Evolutionary conservation across 2,888 invertebrate genomes (phyloP).

Genomic region (Standfussiana lucernea): DNA sequence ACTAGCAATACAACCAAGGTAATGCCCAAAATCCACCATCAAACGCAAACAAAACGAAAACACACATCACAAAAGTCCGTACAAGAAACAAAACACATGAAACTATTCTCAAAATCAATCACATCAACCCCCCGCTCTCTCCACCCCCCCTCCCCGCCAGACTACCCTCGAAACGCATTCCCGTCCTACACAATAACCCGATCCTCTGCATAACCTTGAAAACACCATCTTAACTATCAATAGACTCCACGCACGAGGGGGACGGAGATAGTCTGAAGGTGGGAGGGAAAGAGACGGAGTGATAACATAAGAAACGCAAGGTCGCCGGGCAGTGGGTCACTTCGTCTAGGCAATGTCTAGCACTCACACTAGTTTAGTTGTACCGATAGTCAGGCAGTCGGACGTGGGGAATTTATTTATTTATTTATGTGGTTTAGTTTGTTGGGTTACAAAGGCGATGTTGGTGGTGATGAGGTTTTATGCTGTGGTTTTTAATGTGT

Average conservation of each 20-base stretch:
- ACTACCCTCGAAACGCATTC: constrained; percentile 54
- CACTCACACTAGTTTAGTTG: constrained; percentile 82
- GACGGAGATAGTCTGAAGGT: constrained; percentile 67
- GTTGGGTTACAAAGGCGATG: no score
- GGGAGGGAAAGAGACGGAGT: constrained; percentile 78
- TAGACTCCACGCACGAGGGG: constrained; percentile 81
- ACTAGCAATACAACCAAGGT: not conserved
- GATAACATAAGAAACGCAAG: constrained; percentile 90
- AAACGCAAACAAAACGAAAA: constrained; percentile 18
- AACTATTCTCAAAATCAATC: constrained; percentile 58
- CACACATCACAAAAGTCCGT: not conserved
- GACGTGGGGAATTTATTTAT: not conserved
- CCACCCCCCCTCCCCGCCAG: constrained; percentile 3
- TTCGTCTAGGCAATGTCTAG: constrained; percentile 89
- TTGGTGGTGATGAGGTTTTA: fast-evolving
- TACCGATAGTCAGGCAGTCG: constrained; percentile 74
- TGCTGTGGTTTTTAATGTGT: not conserved
- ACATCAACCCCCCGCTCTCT: constrained; percentile 1
- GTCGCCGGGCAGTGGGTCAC: constrained; percentile 90
- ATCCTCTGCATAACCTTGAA: constrained; percentile 68
- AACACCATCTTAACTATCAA: constrained; percentile 83
- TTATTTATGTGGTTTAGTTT: constrained; percentile 17
- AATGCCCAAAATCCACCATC: not conserved
- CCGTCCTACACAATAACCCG: constrained; percentile 62
- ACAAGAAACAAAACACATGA: constrained; percentile 8